phyloP scores from a whole-genome alignment of 2,797 vertebrate genomes.

The Pteropus rufus region DNA sequence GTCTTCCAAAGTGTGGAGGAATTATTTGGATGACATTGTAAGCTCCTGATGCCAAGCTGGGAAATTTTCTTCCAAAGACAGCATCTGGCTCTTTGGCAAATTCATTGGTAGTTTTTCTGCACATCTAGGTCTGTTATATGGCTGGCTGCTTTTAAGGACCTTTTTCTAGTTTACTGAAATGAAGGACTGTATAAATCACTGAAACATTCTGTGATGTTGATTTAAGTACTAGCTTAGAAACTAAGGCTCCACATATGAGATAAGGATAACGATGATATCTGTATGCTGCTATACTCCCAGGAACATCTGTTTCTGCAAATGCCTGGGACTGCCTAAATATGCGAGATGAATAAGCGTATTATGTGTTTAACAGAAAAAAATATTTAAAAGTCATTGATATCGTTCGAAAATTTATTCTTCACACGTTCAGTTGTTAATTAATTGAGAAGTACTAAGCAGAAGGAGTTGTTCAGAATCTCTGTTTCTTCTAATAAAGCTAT shows the following conservation, averaged over 20 bases:
- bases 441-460: neutral
- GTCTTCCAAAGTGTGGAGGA: conserved; percentile 54
- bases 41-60: conserved; percentile 71
- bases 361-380: neutral
- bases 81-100: conserved; percentile 83
- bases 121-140: conserved; percentile 66
- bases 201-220: conserved; percentile 46
- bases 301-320: conserved; percentile 44
- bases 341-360: neutral
- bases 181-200: conserved; percentile 66
- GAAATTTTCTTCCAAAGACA: conserved; percentile 79
- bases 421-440: conserved; percentile 20
- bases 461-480: neutral
- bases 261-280: neutral
- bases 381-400: neutral
- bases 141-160: conserved; percentile 66
- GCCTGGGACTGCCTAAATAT: neutral
- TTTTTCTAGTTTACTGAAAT: conserved; percentile 70
- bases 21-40: conserved; percentile 75
- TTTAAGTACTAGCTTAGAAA: conserved; percentile 30
- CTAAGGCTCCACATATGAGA: neutral
- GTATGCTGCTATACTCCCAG: neutral
- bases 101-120: conserved; percentile 64
- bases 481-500: neutral
- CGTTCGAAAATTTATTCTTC: conserved; percentile 26